Base-by-base conservation (phyloP, 2,888 invertebrate genomes). In the Clepsis dumicolana region DNA sequence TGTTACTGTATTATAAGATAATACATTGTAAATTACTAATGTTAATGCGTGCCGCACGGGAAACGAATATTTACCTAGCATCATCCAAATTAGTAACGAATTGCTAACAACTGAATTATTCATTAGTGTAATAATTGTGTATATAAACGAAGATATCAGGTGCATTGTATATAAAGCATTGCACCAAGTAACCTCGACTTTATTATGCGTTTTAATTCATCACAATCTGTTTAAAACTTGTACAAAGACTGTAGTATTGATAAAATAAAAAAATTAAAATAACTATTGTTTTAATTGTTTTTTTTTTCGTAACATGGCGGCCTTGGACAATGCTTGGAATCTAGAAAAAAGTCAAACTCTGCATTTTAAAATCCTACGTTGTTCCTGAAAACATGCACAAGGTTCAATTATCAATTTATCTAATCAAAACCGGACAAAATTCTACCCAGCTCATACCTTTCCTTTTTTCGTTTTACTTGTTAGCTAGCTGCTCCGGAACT, bases 231-330 rank as follows among this genome's bases (percentile, higher is more conserved):
- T 88, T 83, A 77, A 79, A 83, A 83, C 74, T 85, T 87, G 85
- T 74, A 75, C 86, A 86, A 87, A 85, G 80, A 87, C 81, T 84
- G 90, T 92, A 92, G 92, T 83, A 82, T 91, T 90, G 81, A 78
- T 88, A 91, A 64, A 67, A 91, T 91, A 91, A 91, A 91, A 87
- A 65, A 76, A 81, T 83, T 77, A 84, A 86, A 86, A 78, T 75
- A 77, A 72, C 25, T 74, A 16, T 16, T 16, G 44, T 44, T 44
- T 44, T 44, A 18, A 44, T 44, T 3, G 4, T 38, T 38, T 14
- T 38, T 38, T 5, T n/a, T 38, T 14, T 38, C 4, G 4, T 14
- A n/a, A 4, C n/a, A n/a, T 38, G n/a, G n/a, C n/a, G n/a, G n/a
- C n/a, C n/a, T n/a, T n/a, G n/a, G n/a, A n/a, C n/a, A n/a, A n/a